Evolutionary conservation across 2,797 vertebrate genomes (phyloP).

Genomic region (Sebastes alutus): DNA sequence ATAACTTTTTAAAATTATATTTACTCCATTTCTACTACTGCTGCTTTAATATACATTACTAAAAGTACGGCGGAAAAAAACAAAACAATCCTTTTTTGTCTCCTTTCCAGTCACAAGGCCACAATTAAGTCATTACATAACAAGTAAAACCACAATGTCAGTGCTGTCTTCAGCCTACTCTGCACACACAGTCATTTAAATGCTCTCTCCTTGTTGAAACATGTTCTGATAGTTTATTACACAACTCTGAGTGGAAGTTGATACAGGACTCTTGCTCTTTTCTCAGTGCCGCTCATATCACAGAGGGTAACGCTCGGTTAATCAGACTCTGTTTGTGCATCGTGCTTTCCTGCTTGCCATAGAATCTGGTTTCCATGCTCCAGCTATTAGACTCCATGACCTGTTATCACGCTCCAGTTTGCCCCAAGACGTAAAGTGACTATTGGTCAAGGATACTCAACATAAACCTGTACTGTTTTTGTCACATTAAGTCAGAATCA

Average conservation of each 20-base stretch:
- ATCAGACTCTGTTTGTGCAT: constrained; percentile 65
- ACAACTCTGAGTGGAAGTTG: constrained; percentile 50
- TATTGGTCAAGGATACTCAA: not conserved
- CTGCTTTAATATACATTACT: not conserved
- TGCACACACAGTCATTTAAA: constrained; percentile 36
- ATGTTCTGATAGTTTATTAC: constrained; percentile 45
- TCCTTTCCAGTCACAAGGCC: constrained; percentile 35
- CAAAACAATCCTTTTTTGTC: not conserved
- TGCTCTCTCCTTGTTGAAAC: constrained; percentile 50
- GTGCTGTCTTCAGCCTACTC: constrained; percentile 24
- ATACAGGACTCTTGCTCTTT: constrained; percentile 49
- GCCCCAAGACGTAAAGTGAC: not conserved
- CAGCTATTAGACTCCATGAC: constrained; percentile 47
- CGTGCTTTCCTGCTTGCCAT: constrained; percentile 52
- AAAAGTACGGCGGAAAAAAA: constrained; percentile 4
- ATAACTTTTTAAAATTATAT: too few relatives aligned
- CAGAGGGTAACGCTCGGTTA: constrained; percentile 41
- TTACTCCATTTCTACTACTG: too few relatives aligned
- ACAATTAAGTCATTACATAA: constrained; percentile 57
- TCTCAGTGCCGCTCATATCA: constrained; percentile 42
- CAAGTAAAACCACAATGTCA: constrained; percentile 46
- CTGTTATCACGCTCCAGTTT: constrained; percentile 25
- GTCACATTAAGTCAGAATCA: not conserved
- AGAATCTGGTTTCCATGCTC: constrained; percentile 56
- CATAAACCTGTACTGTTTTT: not conserved